phyloP scores from a whole-genome alignment of 2,888 invertebrate genomes.

The Bombyx huttoni region DNA sequence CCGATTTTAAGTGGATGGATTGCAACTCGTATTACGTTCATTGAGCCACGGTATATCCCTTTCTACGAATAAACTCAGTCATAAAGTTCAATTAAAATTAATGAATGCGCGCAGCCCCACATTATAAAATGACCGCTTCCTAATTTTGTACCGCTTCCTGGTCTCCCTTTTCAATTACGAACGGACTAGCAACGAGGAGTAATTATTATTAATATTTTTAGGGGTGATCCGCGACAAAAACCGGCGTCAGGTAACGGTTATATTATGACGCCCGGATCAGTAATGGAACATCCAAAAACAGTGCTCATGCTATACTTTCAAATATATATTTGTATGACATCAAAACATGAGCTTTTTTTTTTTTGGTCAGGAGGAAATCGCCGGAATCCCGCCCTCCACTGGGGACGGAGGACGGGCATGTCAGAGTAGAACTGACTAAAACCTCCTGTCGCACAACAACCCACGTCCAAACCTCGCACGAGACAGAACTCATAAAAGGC shows the following conservation, averaged over 20 bases:
- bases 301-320: neutral
- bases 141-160: slow-evolving; percentile 26
- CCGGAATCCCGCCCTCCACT: too few species aligned
- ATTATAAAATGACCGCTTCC: slow-evolving; percentile 32
- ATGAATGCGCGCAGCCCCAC: slow-evolving; percentile 28
- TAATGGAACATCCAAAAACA: neutral
- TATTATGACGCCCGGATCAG: neutral
- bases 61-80: slow-evolving; percentile 27
- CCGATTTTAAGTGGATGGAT: neutral
- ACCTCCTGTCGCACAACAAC: too few species aligned
- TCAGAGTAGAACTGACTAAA: too few species aligned
- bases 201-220: neutral
- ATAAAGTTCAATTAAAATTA: slow-evolving; percentile 51
- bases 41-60: neutral
- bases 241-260: too few species aligned
- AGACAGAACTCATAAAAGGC: too few species aligned
- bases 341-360: too few species aligned
- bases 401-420: too few species aligned
- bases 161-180: slow-evolving; percentile 11
- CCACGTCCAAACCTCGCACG: too few species aligned
- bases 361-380: too few species aligned
- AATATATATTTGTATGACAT: too few species aligned
- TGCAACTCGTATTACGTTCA: neutral
- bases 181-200: neutral
- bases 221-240: too few species aligned